Evolutionary conservation across 2,888 invertebrate genomes (phyloP).

Genomic region (Theodoxus fluviatilis): DNA sequence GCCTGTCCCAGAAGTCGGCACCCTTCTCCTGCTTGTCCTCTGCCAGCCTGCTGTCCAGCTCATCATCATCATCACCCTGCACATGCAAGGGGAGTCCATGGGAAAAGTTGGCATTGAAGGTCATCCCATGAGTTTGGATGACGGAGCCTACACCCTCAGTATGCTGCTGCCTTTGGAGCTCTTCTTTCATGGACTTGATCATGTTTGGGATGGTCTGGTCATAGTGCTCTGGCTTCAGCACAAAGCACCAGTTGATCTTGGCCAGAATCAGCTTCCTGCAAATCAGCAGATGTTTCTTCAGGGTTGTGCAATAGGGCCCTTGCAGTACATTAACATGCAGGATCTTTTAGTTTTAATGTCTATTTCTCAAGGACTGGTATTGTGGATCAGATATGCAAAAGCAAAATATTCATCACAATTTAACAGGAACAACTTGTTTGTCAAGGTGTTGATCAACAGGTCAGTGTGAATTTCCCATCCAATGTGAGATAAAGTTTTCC

Average conservation of each 20-base stretch:
- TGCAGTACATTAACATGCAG: neutral
- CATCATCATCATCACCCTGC: no score
- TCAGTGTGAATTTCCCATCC: no score
- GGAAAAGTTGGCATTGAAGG: constrained; percentile 19
- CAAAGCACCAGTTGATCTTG: constrained; percentile 58
- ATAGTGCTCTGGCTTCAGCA: constrained; percentile 43
- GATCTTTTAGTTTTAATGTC: neutral
- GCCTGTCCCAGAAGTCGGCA: constrained; percentile 55
- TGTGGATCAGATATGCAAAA: neutral
- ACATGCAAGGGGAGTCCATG: no score
- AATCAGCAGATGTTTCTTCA: neutral
- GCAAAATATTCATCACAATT: neutral
- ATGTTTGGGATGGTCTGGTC: constrained; percentile 38
- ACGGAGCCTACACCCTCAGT: neutral
- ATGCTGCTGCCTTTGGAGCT: constrained; percentile 20
- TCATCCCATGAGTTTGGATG: neutral
- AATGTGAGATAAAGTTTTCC: no score
- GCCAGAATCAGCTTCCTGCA: constrained; percentile 55
- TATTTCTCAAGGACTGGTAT: no score
- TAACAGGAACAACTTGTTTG: no score
- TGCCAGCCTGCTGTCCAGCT: no score
- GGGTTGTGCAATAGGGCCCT: neutral
- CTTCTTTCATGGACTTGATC: constrained; percentile 35
- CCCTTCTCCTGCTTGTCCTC: no score
- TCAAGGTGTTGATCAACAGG: no score